Base-by-base conservation (phyloP, 2,113 vertebrate species). In the Festucalex cinctus region DNA sequence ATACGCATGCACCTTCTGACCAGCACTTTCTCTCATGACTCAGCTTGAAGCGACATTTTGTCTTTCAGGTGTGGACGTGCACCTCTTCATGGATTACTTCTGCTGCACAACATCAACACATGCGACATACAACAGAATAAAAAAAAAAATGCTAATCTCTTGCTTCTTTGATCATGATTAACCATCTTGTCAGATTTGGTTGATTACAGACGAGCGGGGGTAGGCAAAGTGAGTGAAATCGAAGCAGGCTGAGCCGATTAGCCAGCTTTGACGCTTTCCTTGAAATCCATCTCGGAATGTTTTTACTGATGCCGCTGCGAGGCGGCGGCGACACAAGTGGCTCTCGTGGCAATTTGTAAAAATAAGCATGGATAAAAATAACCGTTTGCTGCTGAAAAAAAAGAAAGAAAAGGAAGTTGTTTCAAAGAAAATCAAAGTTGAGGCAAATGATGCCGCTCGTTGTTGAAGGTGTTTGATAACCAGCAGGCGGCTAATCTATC, bases 171-270 rank as follows among this genome's bases (percentile, higher is more conserved):
- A 90, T 88, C 77, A 76, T 83, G 82, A 88, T 82, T 83, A 86
- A 86, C 68, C 78, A 83, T 83, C 78, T 75, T 81, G 85, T 89
- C 88, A 91, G 81, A 90, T 87, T 85, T 80, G 80, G 70, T 66
- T 57, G 79, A 84, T 86, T 81, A 85, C 83, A 83, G 28, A 36
- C 44, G 26, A 20, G 43, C 9, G 26, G 9, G 39, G 36, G 37
- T 26, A 19, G 17, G 59, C 68, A 57, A 36, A 43, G 41, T 22
- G 43, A 79, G 63, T 74, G 44, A 39, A 82, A 85, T 86, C 80
- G 80, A 85, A 81, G 68, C 22, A 8, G 54, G 70, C 67, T 79
- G 79, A 88, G 85, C 81, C 78, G 84, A 86, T 88, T 85, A 86
- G 63, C 73, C 71, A 67, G 78, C 66, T 70, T 54, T 79, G 80